Evolutionary conservation across 2,888 invertebrate genomes (phyloP).

Genomic region (Saturnia japonica): DNA sequence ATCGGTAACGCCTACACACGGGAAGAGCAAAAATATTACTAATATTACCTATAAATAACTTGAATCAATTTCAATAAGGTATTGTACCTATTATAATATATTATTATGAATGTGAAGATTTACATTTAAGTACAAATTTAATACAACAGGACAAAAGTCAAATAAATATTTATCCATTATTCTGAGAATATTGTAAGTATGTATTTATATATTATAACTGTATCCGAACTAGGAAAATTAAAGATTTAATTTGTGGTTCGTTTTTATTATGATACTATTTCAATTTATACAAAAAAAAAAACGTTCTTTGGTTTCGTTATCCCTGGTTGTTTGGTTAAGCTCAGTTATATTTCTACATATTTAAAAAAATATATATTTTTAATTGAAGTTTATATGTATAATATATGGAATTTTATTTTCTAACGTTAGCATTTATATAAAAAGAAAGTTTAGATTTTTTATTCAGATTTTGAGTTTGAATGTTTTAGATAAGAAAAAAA

Average conservation of each 20-base stretch:
- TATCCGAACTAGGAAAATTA: background rate
- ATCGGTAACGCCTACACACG: conserved; percentile 28
- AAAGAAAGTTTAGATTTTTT: background rate
- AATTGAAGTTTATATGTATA: background rate
- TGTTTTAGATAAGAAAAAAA: background rate
- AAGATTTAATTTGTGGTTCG: background rate
- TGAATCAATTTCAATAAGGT: conserved; percentile 30
- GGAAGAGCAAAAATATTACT: conserved; percentile 27
- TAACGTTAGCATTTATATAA: background rate
- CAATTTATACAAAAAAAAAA: too few relatives aligned
- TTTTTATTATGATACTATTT: background rate
- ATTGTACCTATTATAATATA: background rate
- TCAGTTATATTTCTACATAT: background rate
- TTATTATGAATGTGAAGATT: conserved; percentile 15
- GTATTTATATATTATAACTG: background rate
- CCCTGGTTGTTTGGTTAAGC: too few relatives aligned
- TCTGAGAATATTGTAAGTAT: conserved; percentile 1
- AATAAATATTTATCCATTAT: background rate
- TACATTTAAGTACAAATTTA: background rate
- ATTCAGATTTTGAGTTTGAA: background rate
- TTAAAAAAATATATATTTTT: background rate
- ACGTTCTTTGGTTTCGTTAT: too few relatives aligned
- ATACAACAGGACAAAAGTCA: background rate
- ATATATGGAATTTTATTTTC: background rate
- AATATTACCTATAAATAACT: conserved; percentile 27